Percentiles rank a stretch among this genome's conserved stretches.
These are phyloP conservation scores for Diarsia mendica DNA, from an alignment of 2,888 invertebrate genomes.

Conservation along the genomic window DNA sequence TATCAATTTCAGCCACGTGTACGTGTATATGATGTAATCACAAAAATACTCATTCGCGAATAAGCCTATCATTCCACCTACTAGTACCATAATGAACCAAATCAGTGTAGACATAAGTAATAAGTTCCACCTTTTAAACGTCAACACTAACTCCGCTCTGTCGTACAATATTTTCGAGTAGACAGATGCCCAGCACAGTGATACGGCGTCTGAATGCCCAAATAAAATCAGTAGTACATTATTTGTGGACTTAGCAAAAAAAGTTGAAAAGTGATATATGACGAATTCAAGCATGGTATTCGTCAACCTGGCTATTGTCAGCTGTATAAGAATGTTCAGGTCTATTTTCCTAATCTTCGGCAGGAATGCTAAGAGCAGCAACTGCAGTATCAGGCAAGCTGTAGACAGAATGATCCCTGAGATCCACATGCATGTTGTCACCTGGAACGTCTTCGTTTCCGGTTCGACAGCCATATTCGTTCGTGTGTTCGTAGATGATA, in stretches of 20 bases:
- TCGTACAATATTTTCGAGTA: conserved; percentile 19
- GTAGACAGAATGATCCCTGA: conserved; percentile 16
- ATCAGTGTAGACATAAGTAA: conserved; percentile 14
- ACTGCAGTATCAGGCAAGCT: conserved; percentile 9
- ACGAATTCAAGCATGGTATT: conserved; percentile 13
- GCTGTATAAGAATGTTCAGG: conserved; percentile 11
- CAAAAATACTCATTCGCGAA: conserved; percentile 8
- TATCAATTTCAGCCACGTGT: conserved; percentile 29
- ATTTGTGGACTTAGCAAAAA: background rate
- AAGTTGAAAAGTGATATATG: background rate
- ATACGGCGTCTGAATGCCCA: conserved; percentile 15
- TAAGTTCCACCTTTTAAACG: conserved; percentile 21
- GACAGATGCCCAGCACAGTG: conserved; percentile 22
- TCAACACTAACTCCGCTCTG: background rate
- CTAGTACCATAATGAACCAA: conserved; percentile 12
- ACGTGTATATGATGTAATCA: conserved; percentile 19
- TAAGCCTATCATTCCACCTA: conserved; percentile 11
- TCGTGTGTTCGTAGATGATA: background rate
- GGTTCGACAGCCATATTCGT: conserved; percentile 1
- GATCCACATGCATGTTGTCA: conserved; percentile 14
- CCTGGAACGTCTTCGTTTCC: background rate
- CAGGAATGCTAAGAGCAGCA: background rate
- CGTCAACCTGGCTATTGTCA: conserved; percentile 19
- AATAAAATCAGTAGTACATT: background rate
- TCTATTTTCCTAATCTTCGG: conserved; percentile 28